Conservation (phyloP, 2,888 invertebrate genomes). For the Drosophila melanosoma region DNA sequence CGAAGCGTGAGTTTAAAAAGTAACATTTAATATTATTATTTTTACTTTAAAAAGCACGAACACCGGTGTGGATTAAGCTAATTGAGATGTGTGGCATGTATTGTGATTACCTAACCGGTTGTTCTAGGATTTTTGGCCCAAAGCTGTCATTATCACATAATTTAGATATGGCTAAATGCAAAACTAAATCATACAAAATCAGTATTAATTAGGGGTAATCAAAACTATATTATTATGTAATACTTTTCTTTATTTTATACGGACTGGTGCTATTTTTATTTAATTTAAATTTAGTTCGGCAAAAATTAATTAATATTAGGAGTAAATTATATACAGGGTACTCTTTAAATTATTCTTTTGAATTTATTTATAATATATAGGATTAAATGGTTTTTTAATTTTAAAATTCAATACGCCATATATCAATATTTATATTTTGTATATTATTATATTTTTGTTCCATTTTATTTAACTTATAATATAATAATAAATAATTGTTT, state of each 20-base stretch:
- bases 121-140: slow-evolving; percentile 21
- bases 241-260: not conserved
- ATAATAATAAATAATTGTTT: too few species aligned
- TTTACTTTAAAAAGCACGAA: slow-evolving; percentile 42
- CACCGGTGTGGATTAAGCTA: slow-evolving; percentile 30
- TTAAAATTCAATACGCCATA: too few species aligned
- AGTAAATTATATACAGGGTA: too few species aligned
- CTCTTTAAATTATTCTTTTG: not conserved
- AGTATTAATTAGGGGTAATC: not conserved
- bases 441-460: too few species aligned
- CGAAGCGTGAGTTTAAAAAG: slow-evolving; percentile 63
- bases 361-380: not conserved
- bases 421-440: too few species aligned
- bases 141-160: slow-evolving; percentile 43
- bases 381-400: not conserved
- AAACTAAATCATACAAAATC: not conserved
- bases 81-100: slow-evolving; percentile 36
- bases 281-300: not conserved
- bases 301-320: not conserved
- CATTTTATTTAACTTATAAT: too few species aligned
- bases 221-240: not conserved
- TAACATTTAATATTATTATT: slow-evolving; percentile 60
- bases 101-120: slow-evolving; percentile 27
- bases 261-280: not conserved
- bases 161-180: slow-evolving; percentile 35